Evolutionary conservation across 2,888 invertebrate species (phyloP), one percentile per base, ranked within the genome.

Genomic region (Eupithecia dodoneata): DNA sequence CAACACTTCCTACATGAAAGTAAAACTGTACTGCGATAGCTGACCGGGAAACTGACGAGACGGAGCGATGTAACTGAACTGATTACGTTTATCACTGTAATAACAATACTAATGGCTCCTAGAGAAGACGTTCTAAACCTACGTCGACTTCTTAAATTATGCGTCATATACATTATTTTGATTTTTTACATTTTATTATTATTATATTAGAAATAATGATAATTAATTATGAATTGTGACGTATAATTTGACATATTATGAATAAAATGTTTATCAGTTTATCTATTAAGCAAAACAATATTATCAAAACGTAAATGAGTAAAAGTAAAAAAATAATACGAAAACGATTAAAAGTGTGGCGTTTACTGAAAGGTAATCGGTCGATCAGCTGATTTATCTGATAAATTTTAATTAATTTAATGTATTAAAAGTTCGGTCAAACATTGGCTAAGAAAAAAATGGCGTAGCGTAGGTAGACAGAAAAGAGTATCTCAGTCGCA

Each of bases 1-100:
- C 89, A 94, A 90, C 92, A 92, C 92, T 94, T 94, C 94, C 94
- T 94, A 92, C 91, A 94, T 91, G 95, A 94, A 94, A 95, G 94
- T 95, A 94, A 94, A 94, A 93, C 91, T 81, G 85, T 88, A 89
- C 85, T 86, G 86, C 85, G 89, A 86, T 88, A 89, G 89, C 85
- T 84, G 88, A 84, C 88, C 92, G 93, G 93, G 92, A 94, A 92
- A 91, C 90, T 79, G 74, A 79, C n/a, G 79, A 83, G 81, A 82
- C 81, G 70, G 79, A 74, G 76, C 72, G 74, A 78, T 75, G 59
- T 71, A 80, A 76, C 71, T 76, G 73, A 72, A 76, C 72, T 77
- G 80, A 82, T 81, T 81, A 78, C 71, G 73, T 73, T 69, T 73
- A 74, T 81, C 74, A 78, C 83, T 78, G 78, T 80, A 83, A 81